Base-by-base conservation (phyloP, 1,140 invertebrate species). In the Danaus plexippus region DNA sequence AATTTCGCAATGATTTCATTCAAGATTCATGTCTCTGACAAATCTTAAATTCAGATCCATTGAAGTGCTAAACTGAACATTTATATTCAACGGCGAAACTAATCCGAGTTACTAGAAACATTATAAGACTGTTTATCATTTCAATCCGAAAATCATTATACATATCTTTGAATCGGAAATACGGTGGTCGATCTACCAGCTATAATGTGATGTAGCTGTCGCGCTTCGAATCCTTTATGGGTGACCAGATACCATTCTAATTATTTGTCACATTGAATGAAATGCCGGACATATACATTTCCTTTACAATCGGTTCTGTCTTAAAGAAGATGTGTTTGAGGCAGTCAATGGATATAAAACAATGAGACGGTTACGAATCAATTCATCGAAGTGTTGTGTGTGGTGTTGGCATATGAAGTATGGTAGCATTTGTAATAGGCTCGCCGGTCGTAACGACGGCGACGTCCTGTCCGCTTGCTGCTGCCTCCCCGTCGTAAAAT, bases 141-240 rank as follows among this genome's bases (percentile, higher is more conserved):
- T 58, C 69, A 61, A 74, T 80, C 71, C 73, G 67, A 69, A 66
- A 75, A 83, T 80, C 80, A 83, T 76, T 76, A 80, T n/a, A n/a
- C n/a, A n/a, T 79, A 84, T 83, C 85, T 87, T 81, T 81, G 83
- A 87, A 85, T 87, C 83, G 83, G 83, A 87, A 87, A 81, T 84
- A 79, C 80, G 81, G 73, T 82, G 70, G 72, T 66, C 69, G 75
- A 80, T 81, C 73, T 75, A 82, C 76, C 66, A 85, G 77, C 77
- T 80, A 76, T 84, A 85, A 85, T 83, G 75, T 69, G 73, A 71
- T 84, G 79, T 85, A 72, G 75, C 64, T 69, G 80, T 79, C 80
- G 77, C 79, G 76, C 69, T 73, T 75, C 75, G 80, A 73, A 82
- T 85, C 77, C 66, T 75, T 83, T 83, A 87, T 82, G 71, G 73